Evolutionary conservation across 2,113 vertebrate species (phyloP).

Genomic region (Ellobius talpinus): DNA sequence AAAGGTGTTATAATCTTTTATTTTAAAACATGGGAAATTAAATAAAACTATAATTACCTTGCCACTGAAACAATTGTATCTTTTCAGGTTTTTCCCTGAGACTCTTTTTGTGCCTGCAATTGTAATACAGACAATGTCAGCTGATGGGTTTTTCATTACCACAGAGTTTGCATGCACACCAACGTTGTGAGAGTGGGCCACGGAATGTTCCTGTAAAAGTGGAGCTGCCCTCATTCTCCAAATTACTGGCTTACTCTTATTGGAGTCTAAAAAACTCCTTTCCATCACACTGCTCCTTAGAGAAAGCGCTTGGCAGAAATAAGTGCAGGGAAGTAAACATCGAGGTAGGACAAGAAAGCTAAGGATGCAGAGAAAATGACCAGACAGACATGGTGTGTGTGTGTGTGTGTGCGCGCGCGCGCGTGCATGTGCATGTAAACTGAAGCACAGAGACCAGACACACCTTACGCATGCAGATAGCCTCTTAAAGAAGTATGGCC

Average conservation of each 20-base stretch:
- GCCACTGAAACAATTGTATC: not conserved
- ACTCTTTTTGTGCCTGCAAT: not conserved
- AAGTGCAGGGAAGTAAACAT: not conserved
- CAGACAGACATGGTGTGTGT: too few species aligned
- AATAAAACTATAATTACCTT: conserved; percentile 38
- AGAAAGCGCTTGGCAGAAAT: not conserved
- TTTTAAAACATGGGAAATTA: conserved; percentile 19
- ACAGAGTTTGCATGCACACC: not conserved
- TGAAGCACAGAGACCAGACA: too few species aligned
- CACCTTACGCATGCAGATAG: not conserved
- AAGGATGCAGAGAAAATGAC: not conserved
- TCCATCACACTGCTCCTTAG: not conserved
- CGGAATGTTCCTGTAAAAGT: not conserved
- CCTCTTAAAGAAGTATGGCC: not conserved
- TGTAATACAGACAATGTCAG: not conserved
- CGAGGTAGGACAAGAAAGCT: not conserved
- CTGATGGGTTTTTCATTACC: not conserved
- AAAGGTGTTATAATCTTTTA: not conserved
- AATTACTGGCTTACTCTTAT: conserved; percentile 25
- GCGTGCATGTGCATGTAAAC: too few species aligned
- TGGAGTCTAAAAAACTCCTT: not conserved
- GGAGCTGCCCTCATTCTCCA: not conserved
- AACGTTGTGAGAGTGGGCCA: not conserved
- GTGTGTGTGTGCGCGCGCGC: too few species aligned
- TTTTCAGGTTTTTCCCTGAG: not conserved